Base-by-base conservation (phyloP, 2,888 invertebrate genomes). In the Cryptocheilus praepositus region DNA sequence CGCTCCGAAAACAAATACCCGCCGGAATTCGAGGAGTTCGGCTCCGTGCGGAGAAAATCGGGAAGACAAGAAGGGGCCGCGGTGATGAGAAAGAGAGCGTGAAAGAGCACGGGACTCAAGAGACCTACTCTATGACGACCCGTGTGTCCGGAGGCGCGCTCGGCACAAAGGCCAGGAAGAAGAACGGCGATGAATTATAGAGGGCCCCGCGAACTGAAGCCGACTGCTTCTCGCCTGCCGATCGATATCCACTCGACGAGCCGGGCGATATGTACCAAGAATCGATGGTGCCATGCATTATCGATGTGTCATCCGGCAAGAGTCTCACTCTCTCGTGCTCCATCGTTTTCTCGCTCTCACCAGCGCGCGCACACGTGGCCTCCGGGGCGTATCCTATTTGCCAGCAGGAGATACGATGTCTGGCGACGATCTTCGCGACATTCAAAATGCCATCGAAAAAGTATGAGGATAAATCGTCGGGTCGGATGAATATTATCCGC, bases 131-230 rank as follows among this genome's bases (percentile, higher is more conserved):
- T 36, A 36, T 36, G 36, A 36, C 13, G 36, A 11, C 11, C 36
- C 4, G 36, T 11, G 36, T 36, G 36, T 36, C 36, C 36, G 36
- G 36, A 36, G 36, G 36, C 36, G 36, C 36, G 36, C 36, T 11
- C 13, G 13, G 36, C 36, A 73, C 64, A 73, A 76, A 74, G 70
- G 66, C 70, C 74, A 74, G 72, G 76, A 76, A 76, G 66, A 70
- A 64, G 64, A 66, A 60, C 66, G 58, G 53, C 67, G 74, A 76
- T 76, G 76, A 76, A 76, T 76, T 76, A 76, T 76, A 73, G 67
- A 76, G 68, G 59, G 43, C 45, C 25, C 59, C 19, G 60, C 60
- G 63, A 64, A 64, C 71, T 13, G n/a, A 62, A 65, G 65, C 57
- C 64, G 54, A 64, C 70, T 66, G 59, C 66, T 60, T 54, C 68